phyloP scores from a whole-genome alignment of 2,113 vertebrate species.

The Petromus typicus region DNA sequence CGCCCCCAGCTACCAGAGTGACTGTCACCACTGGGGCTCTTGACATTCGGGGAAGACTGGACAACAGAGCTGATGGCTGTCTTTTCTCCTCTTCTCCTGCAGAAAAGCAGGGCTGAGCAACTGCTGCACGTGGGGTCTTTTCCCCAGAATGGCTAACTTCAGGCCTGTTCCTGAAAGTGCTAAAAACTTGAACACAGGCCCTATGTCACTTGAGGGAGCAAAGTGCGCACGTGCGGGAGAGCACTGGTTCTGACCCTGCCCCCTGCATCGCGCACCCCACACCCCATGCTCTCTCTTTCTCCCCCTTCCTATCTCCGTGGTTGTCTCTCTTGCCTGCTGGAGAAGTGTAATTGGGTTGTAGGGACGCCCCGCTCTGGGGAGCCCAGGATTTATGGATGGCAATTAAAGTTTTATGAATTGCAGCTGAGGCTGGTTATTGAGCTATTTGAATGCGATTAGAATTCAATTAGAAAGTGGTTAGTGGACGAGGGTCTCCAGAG shows the following conservation, averaged over 20 bases:
- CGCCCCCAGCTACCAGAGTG: neutral
- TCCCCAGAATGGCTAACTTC: neutral
- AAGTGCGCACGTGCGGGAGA: neutral
- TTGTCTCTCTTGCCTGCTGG: slow-evolving; percentile 51
- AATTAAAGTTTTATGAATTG: slow-evolving; percentile 97
- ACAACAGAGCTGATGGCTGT: neutral
- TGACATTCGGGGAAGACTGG: neutral
- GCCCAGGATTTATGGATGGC: slow-evolving; percentile 90
- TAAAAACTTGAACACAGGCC: neutral
- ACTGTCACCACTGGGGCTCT: neutral
- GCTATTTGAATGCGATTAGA: slow-evolving; percentile 99
- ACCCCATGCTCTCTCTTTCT: neutral
- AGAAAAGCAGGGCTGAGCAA: neutral
- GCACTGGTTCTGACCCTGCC: neutral
- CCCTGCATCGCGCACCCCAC: too few relatives aligned
- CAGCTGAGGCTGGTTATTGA: slow-evolving; percentile 91
- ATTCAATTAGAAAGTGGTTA: slow-evolving; percentile 99
- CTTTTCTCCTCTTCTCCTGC: neutral
- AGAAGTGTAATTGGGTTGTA: slow-evolving; percentile 76
- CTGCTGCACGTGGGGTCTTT: neutral
- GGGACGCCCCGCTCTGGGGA: slow-evolving; percentile 80
- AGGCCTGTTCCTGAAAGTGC: neutral
- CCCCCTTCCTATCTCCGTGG: slow-evolving; percentile 56
- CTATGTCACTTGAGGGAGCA: neutral
- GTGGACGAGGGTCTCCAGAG: slow-evolving; percentile 90